Base-by-base conservation (phyloP, 2,113 vertebrate species). In the Ranitomeya variabilis region DNA sequence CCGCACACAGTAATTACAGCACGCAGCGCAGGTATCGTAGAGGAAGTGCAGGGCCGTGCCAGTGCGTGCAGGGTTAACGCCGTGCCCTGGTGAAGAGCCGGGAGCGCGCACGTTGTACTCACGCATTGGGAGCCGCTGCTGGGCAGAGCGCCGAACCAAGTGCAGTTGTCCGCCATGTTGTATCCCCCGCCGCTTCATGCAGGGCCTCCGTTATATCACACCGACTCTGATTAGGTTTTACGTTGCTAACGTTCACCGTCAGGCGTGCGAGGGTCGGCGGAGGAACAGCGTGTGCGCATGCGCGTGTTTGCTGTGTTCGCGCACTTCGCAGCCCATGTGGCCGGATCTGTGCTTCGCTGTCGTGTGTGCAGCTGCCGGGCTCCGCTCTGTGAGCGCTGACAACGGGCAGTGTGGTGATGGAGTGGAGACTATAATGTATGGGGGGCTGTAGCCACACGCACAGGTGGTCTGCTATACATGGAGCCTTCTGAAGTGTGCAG, bases 91-190 rank as follows among this genome's bases (percentile, higher is more conserved):
- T 19, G 60, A 78, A n/a, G n/a, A 11, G 0, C 59, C 78, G 86
- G 86, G 77, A 59, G 23, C 64, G 62, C 64, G 52, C 86, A 87
- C 86, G 78, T n/a, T 66, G 62, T 87, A 87, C 86, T 87, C 31
- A 87, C 86, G 64, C 86, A 87, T 81, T 87, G 86, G 66, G 54
- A 60, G 67, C 64, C 51, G 79, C 18, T 73, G 64, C 78, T n/a
- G 9, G 86, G 26, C 1, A 59, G 78, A 18, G 64, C 15, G 78
- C 79, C 55, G 31, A 87, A 87, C 66, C 37, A 54, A 57, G 78
- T 82, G 60, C 86, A 87, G 18, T 71, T 52, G 14, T 87, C 78
- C 9, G 51, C 66, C 86, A 87, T 87, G 9, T 23, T 37, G 77
- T 52, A 54, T 15, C 10, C 23, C 16, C 19, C 15, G 14, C 59